Conservation (phyloP, 2,113 vertebrate genomes). For the Holacanthus passer region DNA sequence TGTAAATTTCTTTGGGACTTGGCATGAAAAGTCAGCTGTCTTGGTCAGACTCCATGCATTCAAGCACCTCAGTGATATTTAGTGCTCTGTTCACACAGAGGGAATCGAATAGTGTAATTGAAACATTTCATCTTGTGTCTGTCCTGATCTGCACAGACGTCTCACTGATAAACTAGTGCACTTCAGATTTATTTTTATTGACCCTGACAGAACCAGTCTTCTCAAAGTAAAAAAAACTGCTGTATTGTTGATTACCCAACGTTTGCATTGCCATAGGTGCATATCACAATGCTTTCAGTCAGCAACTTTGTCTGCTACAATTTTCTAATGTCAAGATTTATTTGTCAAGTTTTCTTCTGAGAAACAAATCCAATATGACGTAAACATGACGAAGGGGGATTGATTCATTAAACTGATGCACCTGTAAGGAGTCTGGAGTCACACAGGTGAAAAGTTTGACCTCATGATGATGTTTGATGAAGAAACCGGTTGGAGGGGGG, state of each 20-base stretch:
- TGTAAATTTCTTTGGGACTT: conserved; percentile 38
- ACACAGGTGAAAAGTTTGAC: neutral
- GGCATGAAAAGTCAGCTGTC: conserved; percentile 52
- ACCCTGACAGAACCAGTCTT: neutral
- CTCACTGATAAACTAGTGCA: conserved; percentile 40
- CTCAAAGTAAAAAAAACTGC: conserved; percentile 20
- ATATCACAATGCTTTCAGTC: neutral
- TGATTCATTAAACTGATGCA: neutral
- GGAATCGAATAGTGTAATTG: conserved; percentile 39
- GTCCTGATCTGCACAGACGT: conserved; percentile 30
- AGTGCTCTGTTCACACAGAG: conserved; percentile 32
- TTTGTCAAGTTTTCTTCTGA: neutral
- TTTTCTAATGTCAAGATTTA: neutral
- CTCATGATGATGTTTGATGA: neutral
- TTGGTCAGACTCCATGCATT: conserved; percentile 16
- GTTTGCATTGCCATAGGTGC: neutral
- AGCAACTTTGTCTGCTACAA: neutral
- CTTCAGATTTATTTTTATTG: conserved; percentile 19
- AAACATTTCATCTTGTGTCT: conserved; percentile 65
- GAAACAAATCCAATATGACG: neutral
- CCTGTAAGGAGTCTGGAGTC: neutral
- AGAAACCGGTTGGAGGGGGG: too few species aligned
- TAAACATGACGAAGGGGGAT: neutral
- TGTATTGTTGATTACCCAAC: conserved; percentile 13
- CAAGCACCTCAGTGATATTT: conserved; percentile 41